These are phyloP conservation scores for Corydoras sp. DNA, from an alignment of 2,113 vertebrate genomes.

Conservation along the genomic window DNA sequence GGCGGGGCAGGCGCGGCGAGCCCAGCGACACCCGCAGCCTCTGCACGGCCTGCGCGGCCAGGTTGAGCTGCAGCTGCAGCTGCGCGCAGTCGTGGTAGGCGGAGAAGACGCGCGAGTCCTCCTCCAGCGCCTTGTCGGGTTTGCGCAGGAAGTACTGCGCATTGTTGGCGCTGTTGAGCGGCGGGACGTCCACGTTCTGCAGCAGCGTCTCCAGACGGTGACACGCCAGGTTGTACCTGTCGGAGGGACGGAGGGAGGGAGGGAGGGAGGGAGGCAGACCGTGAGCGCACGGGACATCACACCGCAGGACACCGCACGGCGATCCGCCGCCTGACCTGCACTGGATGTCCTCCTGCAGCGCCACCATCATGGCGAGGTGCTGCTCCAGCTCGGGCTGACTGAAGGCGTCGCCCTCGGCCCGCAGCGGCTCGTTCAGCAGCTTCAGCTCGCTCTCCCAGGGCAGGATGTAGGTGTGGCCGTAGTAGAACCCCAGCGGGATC, in stretches of 20 bases:
- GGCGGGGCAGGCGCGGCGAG: slow-evolving; percentile 65
- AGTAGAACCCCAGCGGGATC: slow-evolving; percentile 95
- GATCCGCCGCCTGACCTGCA: slow-evolving; percentile 77
- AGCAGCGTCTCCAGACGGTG: slow-evolving; percentile 93
- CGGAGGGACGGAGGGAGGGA: too few species aligned
- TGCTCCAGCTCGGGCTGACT: slow-evolving; percentile 92
- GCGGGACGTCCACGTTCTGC: slow-evolving; percentile 94
- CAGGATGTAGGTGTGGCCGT: slow-evolving; percentile 95
- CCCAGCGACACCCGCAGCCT: slow-evolving; percentile 87
- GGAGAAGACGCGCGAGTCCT: slow-evolving; percentile 94
- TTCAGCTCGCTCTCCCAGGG: slow-evolving; percentile 96
- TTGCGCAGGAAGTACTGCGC: slow-evolving; percentile 96
- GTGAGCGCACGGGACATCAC: too few species aligned
- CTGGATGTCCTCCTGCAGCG: slow-evolving; percentile 95
- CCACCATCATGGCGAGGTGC: slow-evolving; percentile 95
- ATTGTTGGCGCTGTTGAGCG: slow-evolving; percentile 95
- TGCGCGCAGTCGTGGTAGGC: slow-evolving; percentile 98
- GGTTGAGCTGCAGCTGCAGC: slow-evolving; percentile 93
- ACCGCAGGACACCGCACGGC: too few species aligned
- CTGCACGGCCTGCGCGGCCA: slow-evolving; percentile 94
- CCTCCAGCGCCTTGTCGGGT: slow-evolving; percentile 95
- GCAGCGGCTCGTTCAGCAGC: slow-evolving; percentile 89
- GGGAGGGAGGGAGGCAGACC: too few species aligned
- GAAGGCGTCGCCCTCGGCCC: slow-evolving; percentile 83
- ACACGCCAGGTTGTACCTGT: slow-evolving; percentile 94